Base-by-base conservation (phyloP, 2,888 invertebrate species). In the Epinotia bilunana region DNA sequence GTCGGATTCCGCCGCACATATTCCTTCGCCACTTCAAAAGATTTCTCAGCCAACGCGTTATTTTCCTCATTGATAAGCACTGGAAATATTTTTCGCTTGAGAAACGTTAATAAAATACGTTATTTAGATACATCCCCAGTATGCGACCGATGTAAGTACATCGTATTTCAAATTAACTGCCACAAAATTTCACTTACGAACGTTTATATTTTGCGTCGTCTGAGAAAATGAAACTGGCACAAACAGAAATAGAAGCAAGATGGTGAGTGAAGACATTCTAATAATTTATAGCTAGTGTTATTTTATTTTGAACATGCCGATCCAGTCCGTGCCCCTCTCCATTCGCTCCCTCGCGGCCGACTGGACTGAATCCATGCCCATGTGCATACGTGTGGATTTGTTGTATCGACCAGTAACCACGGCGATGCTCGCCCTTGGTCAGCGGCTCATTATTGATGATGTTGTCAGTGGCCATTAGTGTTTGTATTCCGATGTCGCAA, bases 31-130 rank as follows among this genome's bases (percentile, higher is more conserved):
- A 96, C 96, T 80, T 96, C 96, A 67, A 97, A 94, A 2, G 97
- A 95, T 86, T 96, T 96, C 79, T 96, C 95, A 4, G 97, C 97
- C 39, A 96, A 93, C 65, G 95, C 95, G 86, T 97, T 97, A 74
- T 95, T 95, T 84, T 96, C 96, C 87, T 97, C 97, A 83, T 97
- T 97, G 68, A 97, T 95, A 82, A 96, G 95, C 85, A 97, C 97
- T 97, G 86, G 63, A 89, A 90, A 79, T 71, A 49, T 69, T 18
- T 39, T 20, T 46, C 33, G 53, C 20, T 57, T 23, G 20, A 58
- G 7, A 53, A 61, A 73, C 33, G 57, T 57, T 68, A 39, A 43
- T 68, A 55, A 46, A 46, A 58, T 23, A 61, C 49, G 16, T 28
- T 60, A 33, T 16, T 61, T 6, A 33, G n/a, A 74, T 49, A 69